Percentiles rank a stretch among this genome's conserved stretches.
These are phyloP conservation scores for Phorcus lineatus DNA, from an alignment of 2,888 invertebrate species.

Conservation along the genomic window DNA sequence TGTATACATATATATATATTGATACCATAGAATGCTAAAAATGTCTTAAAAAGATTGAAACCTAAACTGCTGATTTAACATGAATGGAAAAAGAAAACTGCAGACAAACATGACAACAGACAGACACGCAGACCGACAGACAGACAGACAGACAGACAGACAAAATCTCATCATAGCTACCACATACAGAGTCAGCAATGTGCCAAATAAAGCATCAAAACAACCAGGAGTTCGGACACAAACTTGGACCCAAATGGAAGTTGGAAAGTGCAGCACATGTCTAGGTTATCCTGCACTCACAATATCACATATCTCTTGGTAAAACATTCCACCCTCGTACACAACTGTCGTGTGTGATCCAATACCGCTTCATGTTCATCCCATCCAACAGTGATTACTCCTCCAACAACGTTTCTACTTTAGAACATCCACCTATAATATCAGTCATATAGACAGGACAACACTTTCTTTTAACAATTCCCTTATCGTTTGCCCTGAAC, in stretches of 20 bases:
- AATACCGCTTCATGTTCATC: too few species aligned
- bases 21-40: conserved; percentile 15
- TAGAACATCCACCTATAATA: too few species aligned
- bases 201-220: background rate
- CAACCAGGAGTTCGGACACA: background rate
- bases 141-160: conserved; percentile 12
- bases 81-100: background rate
- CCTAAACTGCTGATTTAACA: background rate
- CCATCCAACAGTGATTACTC: too few species aligned
- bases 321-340: too few species aligned
- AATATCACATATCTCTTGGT: background rate
- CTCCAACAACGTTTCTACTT: too few species aligned
- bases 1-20: conserved; percentile 20
- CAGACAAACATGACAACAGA: conserved; percentile 13
- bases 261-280: background rate
- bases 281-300: background rate
- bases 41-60: background rate
- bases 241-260: background rate
- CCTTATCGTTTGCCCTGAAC: too few species aligned
- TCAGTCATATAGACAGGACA: too few species aligned
- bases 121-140: conserved; percentile 13
- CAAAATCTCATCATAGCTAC: background rate
- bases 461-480: too few species aligned
- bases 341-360: too few species aligned
- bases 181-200: background rate